These are phyloP conservation scores for Centrocercus urophasianus DNA, from an alignment of 2,113 vertebrate species.

Conservation along the genomic window DNA sequence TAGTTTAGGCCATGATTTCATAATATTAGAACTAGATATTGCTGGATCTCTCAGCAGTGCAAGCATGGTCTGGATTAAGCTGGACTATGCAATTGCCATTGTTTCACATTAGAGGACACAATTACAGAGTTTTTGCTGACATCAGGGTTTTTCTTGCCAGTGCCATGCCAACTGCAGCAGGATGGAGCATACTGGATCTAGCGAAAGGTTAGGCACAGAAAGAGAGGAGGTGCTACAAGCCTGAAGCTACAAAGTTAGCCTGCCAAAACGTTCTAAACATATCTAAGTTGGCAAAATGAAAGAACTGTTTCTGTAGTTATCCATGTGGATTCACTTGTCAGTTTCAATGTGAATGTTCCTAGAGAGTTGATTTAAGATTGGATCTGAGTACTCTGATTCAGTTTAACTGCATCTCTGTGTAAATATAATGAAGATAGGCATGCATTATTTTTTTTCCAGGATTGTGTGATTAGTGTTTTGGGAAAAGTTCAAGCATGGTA, in stretches of 20 bases:
- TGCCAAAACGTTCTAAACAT: neutral
- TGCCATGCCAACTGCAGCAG: neutral
- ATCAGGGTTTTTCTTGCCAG: neutral
- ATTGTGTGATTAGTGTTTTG: neutral
- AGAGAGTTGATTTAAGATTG: neutral
- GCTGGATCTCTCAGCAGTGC: neutral
- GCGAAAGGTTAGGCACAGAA: neutral
- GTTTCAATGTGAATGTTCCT: too few relatives aligned
- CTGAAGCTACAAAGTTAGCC: neutral
- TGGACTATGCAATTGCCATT: neutral
- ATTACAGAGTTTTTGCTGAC: neutral
- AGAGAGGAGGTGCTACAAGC: neutral
- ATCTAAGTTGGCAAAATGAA: rapidly evolving
- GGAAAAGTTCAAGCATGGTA: neutral
- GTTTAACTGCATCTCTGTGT: neutral
- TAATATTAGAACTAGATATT: neutral
- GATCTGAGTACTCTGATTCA: neutral
- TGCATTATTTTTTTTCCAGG: neutral
- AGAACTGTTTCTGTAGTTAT: neutral
- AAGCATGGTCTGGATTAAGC: neutral
- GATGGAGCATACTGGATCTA: neutral
- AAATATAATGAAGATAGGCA: neutral
- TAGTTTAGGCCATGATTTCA: neutral
- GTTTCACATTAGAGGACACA: neutral
- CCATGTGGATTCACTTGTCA: neutral